A percentile compares a stretch with the other conserved stretches of the same genome.
phyloP scores from a whole-genome alignment of 2,888 invertebrate species.

The Athripsodes cinereus region DNA sequence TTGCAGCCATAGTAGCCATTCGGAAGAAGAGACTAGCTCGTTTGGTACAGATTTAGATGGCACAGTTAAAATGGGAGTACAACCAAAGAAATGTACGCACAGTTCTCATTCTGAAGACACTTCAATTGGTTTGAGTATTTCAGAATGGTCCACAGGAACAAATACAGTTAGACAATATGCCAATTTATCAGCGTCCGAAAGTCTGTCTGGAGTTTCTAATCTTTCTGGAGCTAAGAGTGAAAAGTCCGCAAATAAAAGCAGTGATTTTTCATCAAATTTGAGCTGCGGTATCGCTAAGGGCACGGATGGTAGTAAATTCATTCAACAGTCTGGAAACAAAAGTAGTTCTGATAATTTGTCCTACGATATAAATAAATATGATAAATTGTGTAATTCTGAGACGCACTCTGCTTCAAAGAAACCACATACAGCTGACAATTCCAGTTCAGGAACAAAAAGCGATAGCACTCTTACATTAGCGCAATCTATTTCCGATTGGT shows the following conservation, averaged over 20 bases:
- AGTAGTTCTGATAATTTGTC: constrained; percentile 52
- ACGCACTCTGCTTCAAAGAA: constrained; percentile 45
- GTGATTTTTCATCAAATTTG: constrained; percentile 51
- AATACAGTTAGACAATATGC: constrained; percentile 78
- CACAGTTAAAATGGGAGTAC: constrained; percentile 72
- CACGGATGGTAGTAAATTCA: constrained; percentile 41
- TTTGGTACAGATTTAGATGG: constrained; percentile 75
- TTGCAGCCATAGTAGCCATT: constrained; percentile 66
- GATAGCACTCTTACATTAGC: constrained; percentile 71
- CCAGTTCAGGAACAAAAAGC: constrained; percentile 68
- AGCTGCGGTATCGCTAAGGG: constrained; percentile 41
- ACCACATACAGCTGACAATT: constrained; percentile 42
- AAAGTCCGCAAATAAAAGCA: constrained; percentile 48
- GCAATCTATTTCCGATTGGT: constrained; percentile 79
- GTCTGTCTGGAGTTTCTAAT: constrained; percentile 50
- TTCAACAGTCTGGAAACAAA: constrained; percentile 50
- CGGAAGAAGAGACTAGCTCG: constrained; percentile 69
- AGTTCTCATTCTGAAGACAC: constrained; percentile 83
- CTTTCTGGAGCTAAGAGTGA: constrained; percentile 57
- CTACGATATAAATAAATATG: constrained; percentile 48
- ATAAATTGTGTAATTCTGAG: constrained; percentile 57
- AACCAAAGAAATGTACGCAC: constrained; percentile 75
- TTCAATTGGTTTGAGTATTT: constrained; percentile 77
- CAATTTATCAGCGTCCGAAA: constrained; percentile 65
- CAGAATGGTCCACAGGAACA: constrained; percentile 84